Evolutionary conservation across 2,888 invertebrate species (phyloP), one percentile per base, ranked within the genome.

Genomic region (Hartigia nigra): DNA sequence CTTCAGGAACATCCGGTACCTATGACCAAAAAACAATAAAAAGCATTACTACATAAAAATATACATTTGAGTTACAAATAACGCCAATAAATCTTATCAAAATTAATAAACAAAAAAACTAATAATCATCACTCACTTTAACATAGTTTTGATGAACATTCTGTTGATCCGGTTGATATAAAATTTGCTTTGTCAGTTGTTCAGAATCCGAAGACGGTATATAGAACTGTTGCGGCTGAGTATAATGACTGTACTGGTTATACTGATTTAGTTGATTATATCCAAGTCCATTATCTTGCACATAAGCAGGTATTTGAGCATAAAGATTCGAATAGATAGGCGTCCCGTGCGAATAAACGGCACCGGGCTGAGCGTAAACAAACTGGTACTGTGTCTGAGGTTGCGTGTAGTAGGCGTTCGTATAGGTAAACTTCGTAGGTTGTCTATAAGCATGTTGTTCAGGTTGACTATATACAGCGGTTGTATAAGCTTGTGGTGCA

Each of bases 331-430:
- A 82, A 79, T 88, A 87, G 39, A 80, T 74, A 35, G 84, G 81
- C 70, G 81, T 76, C 76, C 84, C 82, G 70, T 87, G 86, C 78
- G 85, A 85, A 78, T 90, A 88, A 78, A 85, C 78, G 37, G 86
- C 78, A 39, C 86, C 82, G 11, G 90, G 87, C 76, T 87, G 87
- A 37, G 82, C 82, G 82, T 89, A 89, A 83, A 89, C 82, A 75
- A 88, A 84, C 78, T 88, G 88, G 82, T 90, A 89, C 77, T 86
- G 89, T 74, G 85, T 81, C 78, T 84, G 82, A 75, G 80, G 79
- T 70, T 76, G 75, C 31, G n/a, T 74, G 77, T 35, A 74, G 31
- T 31, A 75, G 1, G 75, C 69, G 69, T 83, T 79, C 1, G 80
- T 81, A 80, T 82, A 84, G 77, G 87, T 76, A 12, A 87, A 77